These are phyloP conservation scores for Solenodon paradoxus DNA, from an alignment of 2,113 vertebrate genomes.

Conservation along the genomic window DNA sequence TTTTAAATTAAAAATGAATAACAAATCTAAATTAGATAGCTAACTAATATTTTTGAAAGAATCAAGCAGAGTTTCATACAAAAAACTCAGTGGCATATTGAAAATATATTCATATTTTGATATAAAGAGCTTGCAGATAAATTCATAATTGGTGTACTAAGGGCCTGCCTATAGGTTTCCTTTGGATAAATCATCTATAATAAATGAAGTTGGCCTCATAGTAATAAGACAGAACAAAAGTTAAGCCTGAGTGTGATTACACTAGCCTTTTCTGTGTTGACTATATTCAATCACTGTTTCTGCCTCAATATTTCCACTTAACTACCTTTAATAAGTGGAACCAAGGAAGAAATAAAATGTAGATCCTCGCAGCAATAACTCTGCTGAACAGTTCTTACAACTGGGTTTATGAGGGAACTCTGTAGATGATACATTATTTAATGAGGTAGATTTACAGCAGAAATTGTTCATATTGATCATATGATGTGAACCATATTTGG, in stretches of 20 bases:
- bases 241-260: slow-evolving; percentile 1
- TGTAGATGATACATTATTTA: slow-evolving; percentile 41
- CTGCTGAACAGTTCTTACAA: slow-evolving; percentile 33
- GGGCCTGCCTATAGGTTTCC: not conserved
- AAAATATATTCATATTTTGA: not conserved
- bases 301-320: slow-evolving; percentile 54
- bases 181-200: not conserved
- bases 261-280: slow-evolving; percentile 28
- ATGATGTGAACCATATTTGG: slow-evolving; percentile 47
- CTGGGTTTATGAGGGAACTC: slow-evolving; percentile 34
- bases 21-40: slow-evolving; percentile 19
- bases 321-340: not conserved
- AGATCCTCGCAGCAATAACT: not conserved
- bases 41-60: not conserved
- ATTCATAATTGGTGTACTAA: no score
- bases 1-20: no score
- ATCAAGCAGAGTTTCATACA: not conserved
- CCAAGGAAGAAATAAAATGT: not conserved
- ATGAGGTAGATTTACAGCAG: slow-evolving; percentile 28
- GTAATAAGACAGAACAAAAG: slow-evolving; percentile 28
- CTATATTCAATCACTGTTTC: slow-evolving; percentile 48
- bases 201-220: not conserved
- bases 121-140: no score
- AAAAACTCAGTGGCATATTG: not conserved
- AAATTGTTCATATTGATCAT: slow-evolving; percentile 46